Conservation (phyloP, 2,888 invertebrate species). For the Zaprionus obscuricornis region DNA sequence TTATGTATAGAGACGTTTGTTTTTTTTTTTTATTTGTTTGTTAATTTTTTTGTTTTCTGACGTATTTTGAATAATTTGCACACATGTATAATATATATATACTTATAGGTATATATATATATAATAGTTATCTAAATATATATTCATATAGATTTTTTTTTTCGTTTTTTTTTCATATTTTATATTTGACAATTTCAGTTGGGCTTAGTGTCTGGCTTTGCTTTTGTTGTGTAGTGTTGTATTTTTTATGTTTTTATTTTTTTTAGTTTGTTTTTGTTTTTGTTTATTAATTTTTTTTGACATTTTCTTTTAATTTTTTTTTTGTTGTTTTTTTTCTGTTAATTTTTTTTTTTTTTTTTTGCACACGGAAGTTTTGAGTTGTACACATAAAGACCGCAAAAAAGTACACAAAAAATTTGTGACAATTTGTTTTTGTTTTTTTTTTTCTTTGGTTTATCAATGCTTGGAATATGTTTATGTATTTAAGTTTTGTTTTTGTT, state of each 20-base stretch:
- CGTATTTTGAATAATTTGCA: constrained; percentile 75
- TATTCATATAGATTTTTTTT: constrained; percentile 66
- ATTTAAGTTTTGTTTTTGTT: constrained; percentile 17
- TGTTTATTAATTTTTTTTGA: too few species aligned
- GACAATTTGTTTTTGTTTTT: constrained; percentile 30
- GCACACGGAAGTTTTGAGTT: constrained; percentile 68
- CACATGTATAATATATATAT: constrained; percentile 67
- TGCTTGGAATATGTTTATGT: constrained; percentile 67
- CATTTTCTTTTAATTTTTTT: constrained; percentile 8
- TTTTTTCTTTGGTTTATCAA: constrained; percentile 64
- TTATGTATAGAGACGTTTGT: constrained; percentile 41
- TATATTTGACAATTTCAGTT: constrained; percentile 77
- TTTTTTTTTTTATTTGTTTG: constrained; percentile 8
- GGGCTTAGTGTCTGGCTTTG: constrained; percentile 73
- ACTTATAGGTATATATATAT: constrained; percentile 56
- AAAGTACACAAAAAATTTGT: constrained; percentile 61
- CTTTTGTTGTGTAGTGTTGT: constrained; percentile 64
- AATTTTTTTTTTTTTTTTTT: constrained; percentile 38
- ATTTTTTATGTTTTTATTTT: constrained; percentile 22
- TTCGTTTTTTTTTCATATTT: constrained; percentile 36
- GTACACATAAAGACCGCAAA: constrained; percentile 68
- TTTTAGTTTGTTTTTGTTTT: constrained; percentile 4
- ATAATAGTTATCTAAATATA: constrained; percentile 77
- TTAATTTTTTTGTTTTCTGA: constrained; percentile 45
- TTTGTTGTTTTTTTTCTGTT: constrained; percentile 36